Evolutionary conservation across 2,888 invertebrate species (phyloP).

Genomic region (Eulithis prunata): DNA sequence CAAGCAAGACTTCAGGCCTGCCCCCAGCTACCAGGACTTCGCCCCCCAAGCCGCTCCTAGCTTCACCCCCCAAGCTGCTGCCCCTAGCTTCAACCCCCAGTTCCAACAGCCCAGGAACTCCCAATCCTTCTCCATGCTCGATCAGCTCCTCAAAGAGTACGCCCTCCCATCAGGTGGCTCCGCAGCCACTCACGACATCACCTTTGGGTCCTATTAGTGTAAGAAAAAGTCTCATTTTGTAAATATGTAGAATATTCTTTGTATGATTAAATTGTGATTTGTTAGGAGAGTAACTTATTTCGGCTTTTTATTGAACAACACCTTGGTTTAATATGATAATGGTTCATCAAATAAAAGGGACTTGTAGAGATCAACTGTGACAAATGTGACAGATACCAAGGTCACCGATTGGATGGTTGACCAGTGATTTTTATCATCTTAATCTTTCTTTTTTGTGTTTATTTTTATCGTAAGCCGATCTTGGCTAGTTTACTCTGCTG

Average conservation of each 20-base stretch:
- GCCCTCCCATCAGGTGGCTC: constrained; percentile 88
- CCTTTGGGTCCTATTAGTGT: constrained; percentile 90
- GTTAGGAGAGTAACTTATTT: constrained; percentile 33
- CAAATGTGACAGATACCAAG: too few species aligned
- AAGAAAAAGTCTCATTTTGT: constrained; percentile 61
- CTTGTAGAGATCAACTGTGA: too few species aligned
- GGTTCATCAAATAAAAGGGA: too few species aligned
- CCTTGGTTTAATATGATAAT: too few species aligned
- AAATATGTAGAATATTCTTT: constrained; percentile 75
- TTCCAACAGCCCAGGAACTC: constrained; percentile 53
- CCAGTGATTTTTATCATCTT: too few species aligned
- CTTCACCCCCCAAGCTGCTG: constrained; percentile 43
- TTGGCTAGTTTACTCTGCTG: too few species aligned
- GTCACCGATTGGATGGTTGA: too few species aligned
- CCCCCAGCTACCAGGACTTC: constrained; percentile 55
- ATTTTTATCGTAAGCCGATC: too few species aligned
- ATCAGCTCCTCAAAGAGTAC: constrained; percentile 92
- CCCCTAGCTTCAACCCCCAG: constrained; percentile 43
- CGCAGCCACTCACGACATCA: constrained; percentile 91
- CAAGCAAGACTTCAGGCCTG: constrained; percentile 68
- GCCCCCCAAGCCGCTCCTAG: constrained; percentile 47
- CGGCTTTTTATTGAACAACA: constrained; percentile 14
- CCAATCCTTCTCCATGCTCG: constrained; percentile 85
- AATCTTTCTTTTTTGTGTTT: too few species aligned
- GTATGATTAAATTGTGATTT: constrained; percentile 43